Evolutionary conservation across 1,140 invertebrate species (phyloP), one percentile per base, ranked within the genome.

Genomic region (Saccostrea echinata): DNA sequence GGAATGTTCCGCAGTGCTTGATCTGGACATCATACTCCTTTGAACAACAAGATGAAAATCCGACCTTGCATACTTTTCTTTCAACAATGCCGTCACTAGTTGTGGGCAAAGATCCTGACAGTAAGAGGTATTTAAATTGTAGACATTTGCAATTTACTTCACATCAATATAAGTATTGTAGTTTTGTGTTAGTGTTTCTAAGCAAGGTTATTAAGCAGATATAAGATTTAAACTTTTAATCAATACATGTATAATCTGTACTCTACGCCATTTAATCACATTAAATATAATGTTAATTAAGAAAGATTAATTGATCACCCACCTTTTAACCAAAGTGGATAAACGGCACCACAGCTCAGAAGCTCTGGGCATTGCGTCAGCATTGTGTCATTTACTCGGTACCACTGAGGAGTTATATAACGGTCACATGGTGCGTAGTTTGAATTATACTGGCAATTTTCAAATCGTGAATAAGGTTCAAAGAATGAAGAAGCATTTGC

Each of bases 391-490:
- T 76, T 30, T 16, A 76, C 68, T 6, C 68, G 27, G 27, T 76
- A 76, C 68, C 68, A 76, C 24, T 76, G 24, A 11, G 68, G 68
- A 12, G 30, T 18, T 16, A 76, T 76, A 16, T 76, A 76, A 30
- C 68, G 68, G 27, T 76, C 68, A 33, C 68, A 76, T 13, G 27
- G 16, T 30, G 24, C 30, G 16, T 76, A 13, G 0, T 27, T 33
- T 33, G 30, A 12, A 12, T 76, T 9, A 76, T 76, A 33, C 16
- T 76, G 68, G 13, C 68, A 76, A 27, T 30, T 76, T 16, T 76
- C 68, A 16, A 76, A 76, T 27, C 68, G 9, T 35, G 68, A 27
- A 33, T 76, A 76, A 76, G 68, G 30, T 76, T 76, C 68, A 76
- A 76, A 76, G 11, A 76, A 76, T 30, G 24, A 16, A 30, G 68